A percentile compares a stretch with the other conserved stretches of the same genome.
phyloP scores from a whole-genome alignment of 2,888 invertebrate genomes.

The Ommatoiulus sabulosus region DNA sequence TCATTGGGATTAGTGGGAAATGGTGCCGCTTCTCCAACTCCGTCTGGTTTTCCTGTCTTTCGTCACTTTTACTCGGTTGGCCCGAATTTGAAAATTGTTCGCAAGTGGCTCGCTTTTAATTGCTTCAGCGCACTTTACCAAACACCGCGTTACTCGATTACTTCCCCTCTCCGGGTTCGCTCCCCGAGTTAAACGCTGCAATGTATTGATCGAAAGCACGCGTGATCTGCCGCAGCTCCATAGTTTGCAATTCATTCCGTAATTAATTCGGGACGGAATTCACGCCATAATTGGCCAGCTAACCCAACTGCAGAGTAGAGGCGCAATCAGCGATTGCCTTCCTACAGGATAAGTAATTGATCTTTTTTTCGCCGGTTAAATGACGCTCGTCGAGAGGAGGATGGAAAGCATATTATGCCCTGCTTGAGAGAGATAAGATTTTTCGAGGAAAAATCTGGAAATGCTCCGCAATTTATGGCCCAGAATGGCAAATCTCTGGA shows the following conservation, averaged over 20 bases:
- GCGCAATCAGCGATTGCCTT: slow-evolving; percentile 6
- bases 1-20: no score
- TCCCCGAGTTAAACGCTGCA: background rate
- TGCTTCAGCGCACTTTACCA: slow-evolving; percentile 6
- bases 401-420: slow-evolving; percentile 8
- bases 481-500: background rate
- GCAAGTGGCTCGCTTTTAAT: background rate
- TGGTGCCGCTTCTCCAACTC: no score
- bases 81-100: background rate
- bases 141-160: background rate
- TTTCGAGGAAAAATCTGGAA: slow-evolving; percentile 3
- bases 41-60: no score
- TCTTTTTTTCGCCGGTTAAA: background rate
- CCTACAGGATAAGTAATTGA: slow-evolving; percentile 19
- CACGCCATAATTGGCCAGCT: background rate
- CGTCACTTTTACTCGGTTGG: background rate
- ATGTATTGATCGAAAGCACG: background rate
- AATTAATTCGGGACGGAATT: slow-evolving; percentile 2
- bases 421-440: slow-evolving; percentile 10
- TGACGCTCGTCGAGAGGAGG: background rate
- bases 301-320: background rate
- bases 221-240: background rate
- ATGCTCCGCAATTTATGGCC: background rate
- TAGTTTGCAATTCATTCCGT: slow-evolving; percentile 19
- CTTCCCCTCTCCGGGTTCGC: background rate